Evolutionary conservation across 2,113 vertebrate species (phyloP).

Genomic region (Alethe diademata): DNA sequence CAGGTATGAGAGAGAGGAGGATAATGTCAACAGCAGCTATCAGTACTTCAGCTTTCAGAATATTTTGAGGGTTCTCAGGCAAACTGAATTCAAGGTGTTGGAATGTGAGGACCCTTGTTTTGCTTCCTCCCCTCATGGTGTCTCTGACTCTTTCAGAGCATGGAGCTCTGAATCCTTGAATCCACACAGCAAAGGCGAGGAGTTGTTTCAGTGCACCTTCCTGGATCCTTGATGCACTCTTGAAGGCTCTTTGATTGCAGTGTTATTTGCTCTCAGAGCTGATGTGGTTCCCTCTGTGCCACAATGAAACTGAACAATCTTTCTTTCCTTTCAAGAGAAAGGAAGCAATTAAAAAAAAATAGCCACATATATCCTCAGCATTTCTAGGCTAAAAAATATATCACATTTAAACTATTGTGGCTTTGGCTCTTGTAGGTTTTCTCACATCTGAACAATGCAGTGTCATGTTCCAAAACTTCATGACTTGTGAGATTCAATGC

Average conservation of each 20-base stretch:
- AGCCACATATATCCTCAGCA: not conserved
- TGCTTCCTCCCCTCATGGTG: not conserved
- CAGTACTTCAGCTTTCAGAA: not conserved
- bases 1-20: not conserved
- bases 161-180: not conserved
- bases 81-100: not conserved
- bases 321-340: slow-evolving; percentile 27
- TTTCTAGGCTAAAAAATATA: not conserved
- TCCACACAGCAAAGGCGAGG: fast-evolving
- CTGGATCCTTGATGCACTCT: not conserved
- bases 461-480: not conserved
- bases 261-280: slow-evolving; percentile 12
- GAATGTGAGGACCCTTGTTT: not conserved
- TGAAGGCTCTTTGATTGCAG: not conserved
- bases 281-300: not conserved
- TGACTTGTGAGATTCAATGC: not conserved
- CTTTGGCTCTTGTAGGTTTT: not conserved
- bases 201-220: not conserved
- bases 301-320: slow-evolving; percentile 29
- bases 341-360: not conserved
- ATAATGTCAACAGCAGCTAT: not conserved
- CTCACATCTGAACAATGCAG: not conserved
- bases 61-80: not conserved
- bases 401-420: not conserved
- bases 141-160: not conserved